Percentiles rank a stretch among this genome's conserved stretches.
Evolutionary conservation across 2,797 vertebrate genomes (phyloP).

Genomic region (Cynopterus sphinx): DNA sequence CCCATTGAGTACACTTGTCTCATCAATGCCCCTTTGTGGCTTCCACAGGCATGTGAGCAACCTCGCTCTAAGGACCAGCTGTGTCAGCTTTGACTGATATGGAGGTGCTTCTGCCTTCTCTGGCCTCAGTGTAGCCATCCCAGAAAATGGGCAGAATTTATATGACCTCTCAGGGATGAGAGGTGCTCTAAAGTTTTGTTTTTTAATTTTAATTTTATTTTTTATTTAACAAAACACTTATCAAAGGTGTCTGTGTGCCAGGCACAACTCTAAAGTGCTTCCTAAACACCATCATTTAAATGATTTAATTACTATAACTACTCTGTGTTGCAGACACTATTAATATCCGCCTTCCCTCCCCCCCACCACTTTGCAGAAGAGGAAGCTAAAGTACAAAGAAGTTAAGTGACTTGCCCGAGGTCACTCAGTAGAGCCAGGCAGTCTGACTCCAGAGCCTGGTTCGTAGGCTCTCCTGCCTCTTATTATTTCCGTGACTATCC

Average conservation of each 20-base stretch:
- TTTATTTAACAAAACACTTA: not conserved
- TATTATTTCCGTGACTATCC: not conserved
- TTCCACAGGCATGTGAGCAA: not conserved
- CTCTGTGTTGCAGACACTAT: not conserved
- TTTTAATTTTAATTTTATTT: not conserved
- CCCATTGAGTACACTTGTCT: not conserved
- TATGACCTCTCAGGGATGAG: not conserved
- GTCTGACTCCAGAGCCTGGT: not conserved
- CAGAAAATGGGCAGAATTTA: slow-evolving; percentile 13
- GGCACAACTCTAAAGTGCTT: not conserved
- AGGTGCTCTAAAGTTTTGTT: not conserved
- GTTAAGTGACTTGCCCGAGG: not conserved
- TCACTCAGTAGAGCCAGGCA: not conserved
- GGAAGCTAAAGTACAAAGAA: not conserved
- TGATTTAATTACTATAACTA: not conserved
- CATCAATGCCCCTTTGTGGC: not conserved
- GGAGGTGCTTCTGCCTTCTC: not conserved
- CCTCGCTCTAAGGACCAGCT: not conserved
- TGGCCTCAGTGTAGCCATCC: not conserved
- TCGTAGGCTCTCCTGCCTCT: not conserved
- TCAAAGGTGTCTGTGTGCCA: not conserved
- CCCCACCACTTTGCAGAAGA: accelerated
- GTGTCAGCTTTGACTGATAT: not conserved
- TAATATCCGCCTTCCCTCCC: not conserved
- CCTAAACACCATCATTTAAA: not conserved